These are phyloP conservation scores for Melanargia galathea DNA, from an alignment of 2,888 invertebrate genomes.

Conservation along the genomic window DNA sequence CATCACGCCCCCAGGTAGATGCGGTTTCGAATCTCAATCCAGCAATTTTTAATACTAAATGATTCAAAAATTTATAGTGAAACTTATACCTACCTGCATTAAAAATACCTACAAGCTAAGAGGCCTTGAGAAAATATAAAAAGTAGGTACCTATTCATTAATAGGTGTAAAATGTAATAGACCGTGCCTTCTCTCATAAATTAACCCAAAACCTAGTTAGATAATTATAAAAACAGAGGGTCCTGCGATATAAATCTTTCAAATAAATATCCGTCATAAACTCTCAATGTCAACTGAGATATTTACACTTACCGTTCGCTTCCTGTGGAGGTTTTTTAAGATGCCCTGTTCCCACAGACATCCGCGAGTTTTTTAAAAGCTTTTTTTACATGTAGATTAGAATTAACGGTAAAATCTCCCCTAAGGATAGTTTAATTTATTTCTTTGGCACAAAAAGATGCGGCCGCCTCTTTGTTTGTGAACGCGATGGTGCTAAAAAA, in stretches of 20 bases:
- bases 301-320: slow-evolving; percentile 72
- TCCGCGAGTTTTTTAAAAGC: slow-evolving; percentile 61
- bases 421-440: slow-evolving; percentile 80
- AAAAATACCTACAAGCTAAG: no score
- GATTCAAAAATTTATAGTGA: no score
- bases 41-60: no score
- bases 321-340: slow-evolving; percentile 72
- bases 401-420: slow-evolving; percentile 80
- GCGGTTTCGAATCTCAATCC: no score
- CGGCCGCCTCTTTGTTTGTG: slow-evolving; percentile 70
- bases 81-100: no score
- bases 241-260: slow-evolving; percentile 62
- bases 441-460: slow-evolving; percentile 74
- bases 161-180: no score
- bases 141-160: neutral
- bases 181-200: slow-evolving; percentile 23
- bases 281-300: slow-evolving; percentile 69
- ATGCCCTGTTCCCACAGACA: slow-evolving; percentile 72
- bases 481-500: slow-evolving; percentile 55
- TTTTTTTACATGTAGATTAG: slow-evolving; percentile 70
- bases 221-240: slow-evolving; percentile 37
- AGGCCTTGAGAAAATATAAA: no score
- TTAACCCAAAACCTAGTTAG: slow-evolving; percentile 26
- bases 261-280: slow-evolving; percentile 71
- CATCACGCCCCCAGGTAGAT: no score